These are phyloP conservation scores for Malaclemys terrapin DNA, from an alignment of 2,113 vertebrate genomes.

Conservation along the genomic window DNA sequence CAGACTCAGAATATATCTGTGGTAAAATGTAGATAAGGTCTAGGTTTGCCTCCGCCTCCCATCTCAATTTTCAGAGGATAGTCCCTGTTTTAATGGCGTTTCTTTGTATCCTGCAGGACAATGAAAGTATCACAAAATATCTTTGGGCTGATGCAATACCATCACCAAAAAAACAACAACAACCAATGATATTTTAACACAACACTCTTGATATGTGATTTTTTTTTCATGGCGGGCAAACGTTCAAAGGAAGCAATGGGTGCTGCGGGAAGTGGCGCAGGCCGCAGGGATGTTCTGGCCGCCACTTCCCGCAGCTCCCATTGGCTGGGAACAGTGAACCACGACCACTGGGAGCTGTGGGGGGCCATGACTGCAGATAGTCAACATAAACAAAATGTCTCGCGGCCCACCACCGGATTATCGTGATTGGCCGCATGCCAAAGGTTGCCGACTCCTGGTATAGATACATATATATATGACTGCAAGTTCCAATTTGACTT, in stretches of 20 bases:
- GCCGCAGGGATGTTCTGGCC: no score
- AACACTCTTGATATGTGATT: neutral
- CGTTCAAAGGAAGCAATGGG: neutral
- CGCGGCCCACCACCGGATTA: no score
- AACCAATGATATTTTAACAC: neutral
- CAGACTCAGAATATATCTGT: neutral
- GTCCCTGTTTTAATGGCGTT: neutral
- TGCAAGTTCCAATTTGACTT: no score
- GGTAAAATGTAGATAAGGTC: neutral
- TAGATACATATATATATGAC: no score
- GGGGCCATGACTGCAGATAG: no score
- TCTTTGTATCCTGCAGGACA: neutral
- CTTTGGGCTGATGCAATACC: neutral
- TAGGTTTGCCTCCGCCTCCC: neutral
- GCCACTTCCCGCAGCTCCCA: no score
- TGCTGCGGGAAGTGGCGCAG: no score
- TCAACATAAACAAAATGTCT: no score
- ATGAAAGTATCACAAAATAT: neutral
- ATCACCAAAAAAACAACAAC: neutral
- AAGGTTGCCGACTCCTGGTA: no score
- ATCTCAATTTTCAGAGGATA: neutral
- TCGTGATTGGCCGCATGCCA: fast-evolving
- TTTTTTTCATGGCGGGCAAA: neutral
- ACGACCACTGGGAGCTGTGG: no score
- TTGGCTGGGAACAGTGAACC: no score